Conservation (phyloP, 2,113 vertebrate species). For the Prochilodus magdalenae region DNA sequence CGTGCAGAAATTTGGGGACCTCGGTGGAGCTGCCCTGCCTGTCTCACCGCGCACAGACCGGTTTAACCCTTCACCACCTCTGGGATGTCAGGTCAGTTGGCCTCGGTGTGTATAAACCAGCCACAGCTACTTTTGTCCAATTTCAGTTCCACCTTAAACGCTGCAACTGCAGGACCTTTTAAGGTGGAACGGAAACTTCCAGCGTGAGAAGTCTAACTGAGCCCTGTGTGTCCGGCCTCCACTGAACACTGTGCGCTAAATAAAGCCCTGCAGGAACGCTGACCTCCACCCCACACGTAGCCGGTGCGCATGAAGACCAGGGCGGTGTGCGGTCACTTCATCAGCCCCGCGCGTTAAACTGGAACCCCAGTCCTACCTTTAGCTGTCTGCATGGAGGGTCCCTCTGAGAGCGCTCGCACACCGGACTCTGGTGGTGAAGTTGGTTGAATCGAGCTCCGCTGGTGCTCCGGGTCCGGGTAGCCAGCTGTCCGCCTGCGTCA, state of each 20-base stretch:
- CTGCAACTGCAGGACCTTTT: no score
- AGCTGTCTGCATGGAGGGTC: constrained; percentile 55
- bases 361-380: constrained; percentile 63
- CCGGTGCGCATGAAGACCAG: no score
- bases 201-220: no score
- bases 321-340: background rate
- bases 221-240: background rate
- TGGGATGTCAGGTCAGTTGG: no score
- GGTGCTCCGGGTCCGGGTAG: background rate
- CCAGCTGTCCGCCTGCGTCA: background rate
- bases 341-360: background rate
- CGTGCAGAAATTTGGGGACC: no score
- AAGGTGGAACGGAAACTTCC: no score
- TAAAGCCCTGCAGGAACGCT: background rate
- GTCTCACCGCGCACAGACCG: no score
- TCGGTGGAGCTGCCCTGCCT: no score
- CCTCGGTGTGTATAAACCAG: no score
- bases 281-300: background rate
- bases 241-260: background rate
- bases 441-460: background rate
- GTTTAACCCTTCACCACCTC: no score
- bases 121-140: no score
- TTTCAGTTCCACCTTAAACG: no score
- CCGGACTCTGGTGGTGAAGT: background rate
- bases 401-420: background rate